phyloP scores from a whole-genome alignment of 2,113 vertebrate species.

The Greenwoodochromis staneri region DNA sequence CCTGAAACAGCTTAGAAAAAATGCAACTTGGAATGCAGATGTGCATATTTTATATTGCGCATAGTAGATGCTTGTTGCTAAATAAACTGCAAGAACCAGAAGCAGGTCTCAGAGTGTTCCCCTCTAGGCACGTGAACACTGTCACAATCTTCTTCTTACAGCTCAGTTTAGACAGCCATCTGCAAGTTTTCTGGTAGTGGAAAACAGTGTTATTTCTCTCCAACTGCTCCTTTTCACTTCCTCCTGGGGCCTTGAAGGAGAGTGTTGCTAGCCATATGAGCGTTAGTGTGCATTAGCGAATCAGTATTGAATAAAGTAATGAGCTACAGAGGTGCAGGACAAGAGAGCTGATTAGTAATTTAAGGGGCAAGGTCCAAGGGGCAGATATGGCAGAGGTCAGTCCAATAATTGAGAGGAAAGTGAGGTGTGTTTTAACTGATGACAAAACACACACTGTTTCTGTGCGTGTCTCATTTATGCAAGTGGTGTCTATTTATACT shows the following conservation, averaged over 20 bases:
- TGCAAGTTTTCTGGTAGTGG: background rate
- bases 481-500: conserved; percentile 55
- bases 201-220: conserved; percentile 19
- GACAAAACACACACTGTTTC: background rate
- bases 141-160: background rate
- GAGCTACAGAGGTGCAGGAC: conserved; percentile 30
- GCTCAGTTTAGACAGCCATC: background rate
- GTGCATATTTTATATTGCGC: background rate
- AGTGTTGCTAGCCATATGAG: conserved; percentile 38
- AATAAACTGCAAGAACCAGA: background rate
- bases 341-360: conserved; percentile 48
- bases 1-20: background rate
- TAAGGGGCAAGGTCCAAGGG: conserved; percentile 9
- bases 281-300: conserved; percentile 1
- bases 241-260: conserved; percentile 1
- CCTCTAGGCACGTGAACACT: background rate
- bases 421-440: conserved; percentile 26
- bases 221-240: conserved; percentile 21
- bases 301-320: conserved; percentile 31
- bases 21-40: background rate
- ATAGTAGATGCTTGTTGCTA: background rate
- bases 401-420: conserved; percentile 45
- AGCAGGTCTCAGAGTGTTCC: background rate
- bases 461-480: conserved; percentile 16
- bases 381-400: conserved; percentile 30